These are phyloP conservation scores for Bufo gargarizans DNA, from an alignment of 2,113 vertebrate species.

Conservation along the genomic window DNA sequence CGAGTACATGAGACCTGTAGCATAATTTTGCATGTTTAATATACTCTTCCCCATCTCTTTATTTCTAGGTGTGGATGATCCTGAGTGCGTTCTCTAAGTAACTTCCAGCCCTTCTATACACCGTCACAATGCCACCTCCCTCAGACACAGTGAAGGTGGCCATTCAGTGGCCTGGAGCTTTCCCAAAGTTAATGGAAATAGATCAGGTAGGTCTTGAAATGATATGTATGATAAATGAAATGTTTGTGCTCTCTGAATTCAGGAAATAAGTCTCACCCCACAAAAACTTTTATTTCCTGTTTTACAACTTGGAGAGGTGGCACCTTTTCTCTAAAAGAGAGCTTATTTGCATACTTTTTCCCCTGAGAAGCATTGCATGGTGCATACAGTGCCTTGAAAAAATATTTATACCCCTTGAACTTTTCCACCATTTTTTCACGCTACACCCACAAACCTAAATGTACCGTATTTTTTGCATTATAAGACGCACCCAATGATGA, in stretches of 20 bases:
- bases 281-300: no score
- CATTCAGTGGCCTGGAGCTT: conserved; percentile 95
- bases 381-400: no score
- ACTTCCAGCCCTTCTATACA: conserved; percentile 58
- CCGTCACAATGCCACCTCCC: conserved; percentile 86
- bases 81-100: conserved; percentile 29
- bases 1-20: not conserved
- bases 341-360: no score
- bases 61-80: conserved; percentile 1
- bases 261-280: no score
- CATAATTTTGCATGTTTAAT: not conserved
- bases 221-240: not conserved
- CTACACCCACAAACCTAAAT: no score
- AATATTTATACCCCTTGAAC: no score
- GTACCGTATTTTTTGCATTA: no score
- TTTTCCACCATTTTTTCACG: no score
- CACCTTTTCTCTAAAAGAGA: no score
- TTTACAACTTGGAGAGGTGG: no score
- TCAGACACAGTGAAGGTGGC: conserved; percentile 97
- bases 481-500: no score
- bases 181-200: conserved; percentile 97
- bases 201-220: conserved; percentile 84
- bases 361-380: no score
- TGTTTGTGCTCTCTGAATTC: not conserved
- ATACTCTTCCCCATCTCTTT: not conserved